phyloP scores from a whole-genome alignment of 2,113 vertebrate species.

The Ginglymostoma cirratum region DNA sequence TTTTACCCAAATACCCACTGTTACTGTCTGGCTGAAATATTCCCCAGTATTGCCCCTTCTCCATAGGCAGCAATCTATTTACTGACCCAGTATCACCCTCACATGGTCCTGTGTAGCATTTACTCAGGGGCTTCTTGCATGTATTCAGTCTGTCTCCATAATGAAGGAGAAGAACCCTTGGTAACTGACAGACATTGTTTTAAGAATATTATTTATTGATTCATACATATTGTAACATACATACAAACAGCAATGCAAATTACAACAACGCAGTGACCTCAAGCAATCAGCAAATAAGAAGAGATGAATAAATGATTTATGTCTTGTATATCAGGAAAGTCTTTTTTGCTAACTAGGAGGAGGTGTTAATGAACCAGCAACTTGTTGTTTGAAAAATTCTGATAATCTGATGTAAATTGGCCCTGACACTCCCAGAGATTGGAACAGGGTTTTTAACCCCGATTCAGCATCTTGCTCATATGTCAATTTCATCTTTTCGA shows the following conservation, averaged over 20 bases:
- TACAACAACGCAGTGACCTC: background rate
- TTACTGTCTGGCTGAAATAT: background rate
- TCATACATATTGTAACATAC: background rate
- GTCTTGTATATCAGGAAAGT: background rate
- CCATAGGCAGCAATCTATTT: background rate
- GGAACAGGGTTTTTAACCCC: background rate
- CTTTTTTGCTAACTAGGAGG: background rate
- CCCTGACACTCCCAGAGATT: background rate
- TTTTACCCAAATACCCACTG: too few relatives aligned
- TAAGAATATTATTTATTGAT: background rate
- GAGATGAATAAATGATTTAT: background rate
- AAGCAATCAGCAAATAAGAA: background rate
- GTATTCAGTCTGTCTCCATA: background rate
- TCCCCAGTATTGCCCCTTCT: background rate
- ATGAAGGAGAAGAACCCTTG: background rate
- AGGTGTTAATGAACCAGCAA: background rate
- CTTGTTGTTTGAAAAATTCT: background rate
- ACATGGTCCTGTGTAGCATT: background rate
- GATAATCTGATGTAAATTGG: background rate
- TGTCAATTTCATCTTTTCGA: constrained; percentile 5
- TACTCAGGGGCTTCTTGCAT: background rate
- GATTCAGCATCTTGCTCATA: background rate
- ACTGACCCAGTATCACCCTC: background rate
- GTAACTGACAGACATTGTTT: background rate
- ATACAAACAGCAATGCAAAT: background rate